Evolutionary conservation across 2,797 vertebrate genomes (phyloP).

Genomic region (Eidolon dupreanum): DNA sequence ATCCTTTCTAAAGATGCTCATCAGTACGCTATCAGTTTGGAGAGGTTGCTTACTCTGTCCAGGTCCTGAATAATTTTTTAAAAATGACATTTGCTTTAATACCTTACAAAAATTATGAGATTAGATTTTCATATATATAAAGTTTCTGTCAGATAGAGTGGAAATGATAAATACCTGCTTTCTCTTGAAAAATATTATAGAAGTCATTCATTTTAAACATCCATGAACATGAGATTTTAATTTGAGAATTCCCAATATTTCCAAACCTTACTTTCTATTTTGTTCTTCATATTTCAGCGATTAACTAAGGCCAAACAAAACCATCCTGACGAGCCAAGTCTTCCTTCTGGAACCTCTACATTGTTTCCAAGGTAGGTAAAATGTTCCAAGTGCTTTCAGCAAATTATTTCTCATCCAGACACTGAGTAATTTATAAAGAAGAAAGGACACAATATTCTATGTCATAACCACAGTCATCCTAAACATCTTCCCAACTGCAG

Average conservation of each 20-base stretch:
- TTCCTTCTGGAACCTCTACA: neutral
- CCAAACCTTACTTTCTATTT: neutral
- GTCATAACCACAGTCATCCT: slow-evolving; percentile 51
- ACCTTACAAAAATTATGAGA: neutral
- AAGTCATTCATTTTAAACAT: slow-evolving; percentile 29
- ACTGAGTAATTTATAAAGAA: slow-evolving; percentile 53
- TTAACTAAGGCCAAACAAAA: slow-evolving; percentile 44
- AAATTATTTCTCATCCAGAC: slow-evolving; percentile 20
- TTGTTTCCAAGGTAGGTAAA: slow-evolving; percentile 37
- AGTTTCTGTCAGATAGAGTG: neutral
- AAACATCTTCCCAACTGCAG: slow-evolving; percentile 5
- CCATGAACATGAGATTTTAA: neutral
- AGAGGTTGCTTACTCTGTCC: neutral
- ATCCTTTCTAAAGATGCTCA: neutral
- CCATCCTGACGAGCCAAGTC: neutral
- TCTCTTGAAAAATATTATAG: neutral
- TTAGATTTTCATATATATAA: neutral
- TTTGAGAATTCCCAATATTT: neutral
- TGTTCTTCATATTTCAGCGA: neutral
- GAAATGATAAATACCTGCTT: neutral
- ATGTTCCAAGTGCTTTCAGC: slow-evolving; percentile 61
- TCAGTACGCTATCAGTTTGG: neutral
- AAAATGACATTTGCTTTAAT: neutral
- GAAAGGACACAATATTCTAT: slow-evolving; percentile 34
- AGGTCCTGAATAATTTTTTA: neutral